Percentiles rank a stretch among this genome's conserved stretches.
These are phyloP conservation scores for Drosophila busckii DNA, from an alignment of 1,140 invertebrate species.

Conservation along the genomic window DNA sequence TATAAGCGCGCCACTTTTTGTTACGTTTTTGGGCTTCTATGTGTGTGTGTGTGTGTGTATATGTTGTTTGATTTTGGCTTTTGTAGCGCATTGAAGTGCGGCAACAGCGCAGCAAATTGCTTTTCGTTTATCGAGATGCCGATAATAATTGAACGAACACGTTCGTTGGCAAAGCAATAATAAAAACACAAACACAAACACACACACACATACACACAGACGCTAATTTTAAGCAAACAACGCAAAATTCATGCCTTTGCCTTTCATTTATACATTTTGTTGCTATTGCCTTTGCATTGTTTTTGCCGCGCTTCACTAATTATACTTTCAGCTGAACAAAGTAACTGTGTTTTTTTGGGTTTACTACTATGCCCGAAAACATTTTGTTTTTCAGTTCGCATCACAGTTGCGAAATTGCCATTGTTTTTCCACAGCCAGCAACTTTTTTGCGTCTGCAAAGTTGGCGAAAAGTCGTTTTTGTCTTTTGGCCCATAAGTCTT, in stretches of 20 bases:
- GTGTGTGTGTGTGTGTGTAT: slow-evolving; percentile 1
- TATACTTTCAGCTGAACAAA: too few species aligned
- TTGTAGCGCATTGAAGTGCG: slow-evolving; percentile 43
- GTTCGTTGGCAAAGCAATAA: slow-evolving; percentile 32
- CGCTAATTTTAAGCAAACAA: slow-evolving; percentile 37
- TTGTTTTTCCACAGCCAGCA: slow-evolving; percentile 37
- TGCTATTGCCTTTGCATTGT: too few species aligned
- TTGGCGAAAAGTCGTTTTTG: slow-evolving; percentile 34
- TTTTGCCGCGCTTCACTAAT: too few species aligned
- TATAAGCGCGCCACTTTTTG: slow-evolving; percentile 56
- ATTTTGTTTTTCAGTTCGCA: too few species aligned
- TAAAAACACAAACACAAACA: slow-evolving; percentile 1
- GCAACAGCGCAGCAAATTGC: slow-evolving; percentile 44
- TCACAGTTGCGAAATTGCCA: slow-evolving; percentile 33
- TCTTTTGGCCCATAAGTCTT: slow-evolving; percentile 25
- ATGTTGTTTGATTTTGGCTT: slow-evolving; percentile 33
- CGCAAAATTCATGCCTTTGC: slow-evolving; percentile 56
- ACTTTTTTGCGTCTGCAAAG: slow-evolving; percentile 42
- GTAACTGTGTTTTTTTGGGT: too few species aligned
- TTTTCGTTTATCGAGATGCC: slow-evolving; percentile 36
- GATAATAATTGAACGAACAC: slow-evolving; percentile 65
- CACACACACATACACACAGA: too few species aligned
- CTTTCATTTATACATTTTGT: too few species aligned
- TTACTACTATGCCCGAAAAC: too few species aligned
- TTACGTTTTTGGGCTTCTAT: slow-evolving; percentile 15